A percentile compares a stretch with the other conserved stretches of the same genome.
Evolutionary conservation across 2,113 vertebrate species (phyloP).

Genomic region (Beaufortia kweichowensis): DNA sequence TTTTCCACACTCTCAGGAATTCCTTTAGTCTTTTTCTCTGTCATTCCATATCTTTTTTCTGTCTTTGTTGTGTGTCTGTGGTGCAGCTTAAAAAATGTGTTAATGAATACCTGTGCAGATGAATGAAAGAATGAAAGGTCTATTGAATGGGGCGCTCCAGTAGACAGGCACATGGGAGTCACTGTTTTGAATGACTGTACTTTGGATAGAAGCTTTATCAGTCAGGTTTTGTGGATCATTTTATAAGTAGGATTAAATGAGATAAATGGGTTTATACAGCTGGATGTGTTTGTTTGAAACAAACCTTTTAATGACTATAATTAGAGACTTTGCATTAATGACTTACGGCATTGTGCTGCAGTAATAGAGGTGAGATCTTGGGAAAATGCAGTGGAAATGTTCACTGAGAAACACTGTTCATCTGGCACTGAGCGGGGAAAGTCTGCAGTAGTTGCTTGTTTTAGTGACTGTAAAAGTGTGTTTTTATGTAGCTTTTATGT

Average conservation of each 20-base stretch:
- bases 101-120: neutral
- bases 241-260: neutral
- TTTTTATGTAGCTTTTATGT: neutral
- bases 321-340: constrained; percentile 1
- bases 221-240: neutral
- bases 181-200: neutral
- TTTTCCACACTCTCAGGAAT: neutral
- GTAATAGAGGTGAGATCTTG: neutral
- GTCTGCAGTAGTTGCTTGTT: neutral
- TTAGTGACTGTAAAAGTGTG: neutral
- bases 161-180: neutral
- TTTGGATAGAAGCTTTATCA: neutral
- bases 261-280: neutral
- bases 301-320: neutral
- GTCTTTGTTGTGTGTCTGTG: neutral
- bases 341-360: neutral
- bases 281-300: neutral
- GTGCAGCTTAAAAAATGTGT: neutral
- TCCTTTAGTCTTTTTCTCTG: neutral
- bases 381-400: neutral
- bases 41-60: neutral
- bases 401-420: neutral
- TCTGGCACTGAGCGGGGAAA: neutral
- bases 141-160: neutral
- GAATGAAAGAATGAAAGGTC: neutral